A percentile compares a stretch with the other conserved stretches of the same genome.
These are phyloP conservation scores for Clarias fuscus DNA, from an alignment of 2,797 vertebrate species.

Conservation along the genomic window DNA sequence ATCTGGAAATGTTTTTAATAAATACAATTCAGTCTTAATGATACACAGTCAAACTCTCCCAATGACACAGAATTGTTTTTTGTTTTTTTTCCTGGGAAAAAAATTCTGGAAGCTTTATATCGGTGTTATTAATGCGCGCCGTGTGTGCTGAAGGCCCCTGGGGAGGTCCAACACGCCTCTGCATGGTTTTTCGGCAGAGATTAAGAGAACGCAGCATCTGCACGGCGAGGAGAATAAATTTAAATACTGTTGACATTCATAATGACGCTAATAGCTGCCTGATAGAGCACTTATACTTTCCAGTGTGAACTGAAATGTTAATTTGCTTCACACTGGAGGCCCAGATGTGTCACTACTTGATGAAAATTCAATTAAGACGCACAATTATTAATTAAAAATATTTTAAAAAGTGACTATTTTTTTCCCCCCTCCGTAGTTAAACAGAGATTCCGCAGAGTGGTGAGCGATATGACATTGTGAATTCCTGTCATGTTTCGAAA, in stretches of 20 bases:
- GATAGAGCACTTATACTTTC: constrained; percentile 37
- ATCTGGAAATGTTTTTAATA: constrained; percentile 38
- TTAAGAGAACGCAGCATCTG: constrained; percentile 31
- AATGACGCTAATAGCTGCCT: constrained; percentile 47
- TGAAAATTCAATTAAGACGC: constrained; percentile 14
- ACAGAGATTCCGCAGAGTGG: neutral
- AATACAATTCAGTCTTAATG: constrained; percentile 43
- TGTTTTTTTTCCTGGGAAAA: neutral
- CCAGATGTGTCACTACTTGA: neutral
- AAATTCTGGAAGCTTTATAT: constrained; percentile 33
- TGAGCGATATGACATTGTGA: neutral
- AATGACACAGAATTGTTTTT: constrained; percentile 39
- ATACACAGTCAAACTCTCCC: constrained; percentile 30
- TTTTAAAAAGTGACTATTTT: neutral
- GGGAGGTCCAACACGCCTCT: constrained; percentile 26
- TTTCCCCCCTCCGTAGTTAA: neutral
- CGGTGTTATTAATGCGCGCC: constrained; percentile 38
- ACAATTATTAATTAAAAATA: neutral
- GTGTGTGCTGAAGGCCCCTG: constrained; percentile 30
- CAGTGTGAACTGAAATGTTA: constrained; percentile 42
- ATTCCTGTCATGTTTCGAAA: neutral
- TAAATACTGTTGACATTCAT: constrained; percentile 51
- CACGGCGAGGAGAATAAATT: constrained; percentile 44
- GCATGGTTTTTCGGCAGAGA: constrained; percentile 33
- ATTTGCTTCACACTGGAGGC: constrained; percentile 15